A percentile compares a stretch with the other conserved stretches of the same genome.
Conservation (phyloP, 2,888 invertebrate genomes). For the Siphlonurus alternatus region DNA sequence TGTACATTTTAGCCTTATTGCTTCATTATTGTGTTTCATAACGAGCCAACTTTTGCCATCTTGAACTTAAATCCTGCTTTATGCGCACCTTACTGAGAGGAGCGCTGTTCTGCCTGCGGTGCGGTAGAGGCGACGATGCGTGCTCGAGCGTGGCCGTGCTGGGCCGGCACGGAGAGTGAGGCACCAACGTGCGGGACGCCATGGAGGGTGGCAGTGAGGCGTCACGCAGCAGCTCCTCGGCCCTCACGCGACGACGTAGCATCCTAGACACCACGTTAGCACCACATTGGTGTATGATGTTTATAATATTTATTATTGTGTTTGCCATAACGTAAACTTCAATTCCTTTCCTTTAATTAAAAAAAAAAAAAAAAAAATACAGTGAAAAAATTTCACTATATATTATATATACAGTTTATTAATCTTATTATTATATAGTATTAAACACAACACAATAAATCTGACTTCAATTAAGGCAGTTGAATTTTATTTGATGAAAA, state of each 20-base stretch:
- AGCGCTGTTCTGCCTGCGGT: background rate
- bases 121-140: background rate
- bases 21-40: too few species aligned
- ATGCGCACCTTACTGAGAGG: background rate
- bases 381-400: too few species aligned
- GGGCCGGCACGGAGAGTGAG: background rate
- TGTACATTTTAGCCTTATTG: too few species aligned
- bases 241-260: conserved; percentile 46
- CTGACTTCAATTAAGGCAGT: too few species aligned
- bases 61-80: too few species aligned
- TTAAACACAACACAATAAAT: too few species aligned
- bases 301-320: background rate
- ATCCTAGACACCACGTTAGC: conserved; percentile 27
- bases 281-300: background rate
- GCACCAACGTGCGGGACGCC: conserved; percentile 34
- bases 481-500: too few species aligned
- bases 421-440: too few species aligned
- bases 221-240: conserved; percentile 47
- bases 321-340: too few species aligned
- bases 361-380: background rate
- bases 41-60: too few species aligned
- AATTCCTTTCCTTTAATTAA: background rate
- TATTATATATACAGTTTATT: too few species aligned
- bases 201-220: conserved; percentile 49
- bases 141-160: background rate